These are phyloP conservation scores for Campoplex capitator DNA, from an alignment of 2,888 invertebrate species.

Conservation along the genomic window DNA sequence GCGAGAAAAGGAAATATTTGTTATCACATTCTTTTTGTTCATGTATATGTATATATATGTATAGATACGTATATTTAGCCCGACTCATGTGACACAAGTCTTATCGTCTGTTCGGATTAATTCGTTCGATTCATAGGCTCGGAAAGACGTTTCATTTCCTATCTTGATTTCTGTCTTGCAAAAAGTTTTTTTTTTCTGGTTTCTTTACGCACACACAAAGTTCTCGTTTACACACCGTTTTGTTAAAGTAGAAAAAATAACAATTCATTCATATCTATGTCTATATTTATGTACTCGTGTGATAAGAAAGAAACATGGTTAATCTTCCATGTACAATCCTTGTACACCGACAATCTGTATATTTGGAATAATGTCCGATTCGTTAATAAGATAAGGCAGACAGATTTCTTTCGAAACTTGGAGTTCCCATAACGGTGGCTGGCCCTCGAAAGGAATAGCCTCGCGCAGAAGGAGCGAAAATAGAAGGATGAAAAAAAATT, in stretches of 20 bases:
- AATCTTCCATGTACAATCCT: constrained; percentile 45
- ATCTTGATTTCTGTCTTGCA: constrained; percentile 50
- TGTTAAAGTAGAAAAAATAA: constrained; percentile 29
- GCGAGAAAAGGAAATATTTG: constrained; percentile 52
- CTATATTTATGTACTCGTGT: constrained; percentile 27
- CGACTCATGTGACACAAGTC: constrained; percentile 9
- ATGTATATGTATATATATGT: constrained; percentile 12
- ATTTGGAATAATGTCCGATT: constrained; percentile 1
- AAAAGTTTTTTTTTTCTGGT: constrained; percentile 38
- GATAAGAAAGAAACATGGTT: constrained; percentile 51
- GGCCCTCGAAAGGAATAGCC: not conserved
- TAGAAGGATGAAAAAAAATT: not conserved
- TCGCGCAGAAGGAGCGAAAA: not conserved
- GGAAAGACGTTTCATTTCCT: constrained; percentile 39
- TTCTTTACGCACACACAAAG: constrained; percentile 27
- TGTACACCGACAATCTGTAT: constrained; percentile 39
- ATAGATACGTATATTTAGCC: constrained; percentile 33
- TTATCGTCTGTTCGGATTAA: constrained; percentile 60
- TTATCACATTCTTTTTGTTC: constrained; percentile 43
- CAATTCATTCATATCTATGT: not conserved
- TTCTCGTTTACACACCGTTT: constrained; percentile 43
- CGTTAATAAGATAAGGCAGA: constrained; percentile 42
- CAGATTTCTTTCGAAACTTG: constrained; percentile 20
- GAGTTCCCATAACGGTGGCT: constrained; percentile 37
- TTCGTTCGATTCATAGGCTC: constrained; percentile 61